phyloP scores from a whole-genome alignment of 1,140 invertebrate genomes.

The Nixonia krombeini region DNA sequence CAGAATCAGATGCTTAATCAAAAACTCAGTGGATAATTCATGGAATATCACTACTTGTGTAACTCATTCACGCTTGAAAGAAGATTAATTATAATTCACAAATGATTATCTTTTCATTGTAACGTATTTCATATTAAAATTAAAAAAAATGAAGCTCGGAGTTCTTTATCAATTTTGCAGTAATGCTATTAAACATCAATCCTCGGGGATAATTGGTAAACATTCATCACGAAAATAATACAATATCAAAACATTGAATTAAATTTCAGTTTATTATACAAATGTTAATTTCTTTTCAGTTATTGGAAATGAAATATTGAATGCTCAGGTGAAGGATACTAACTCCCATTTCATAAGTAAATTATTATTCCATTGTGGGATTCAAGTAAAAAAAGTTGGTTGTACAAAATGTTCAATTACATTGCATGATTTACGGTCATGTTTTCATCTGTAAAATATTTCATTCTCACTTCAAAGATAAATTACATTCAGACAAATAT shows the following conservation, averaged over 20 bases:
- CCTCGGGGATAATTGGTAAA: slow-evolving; percentile 65
- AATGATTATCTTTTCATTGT: too few relatives aligned
- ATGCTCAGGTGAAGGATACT: slow-evolving; percentile 82
- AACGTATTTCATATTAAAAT: too few relatives aligned
- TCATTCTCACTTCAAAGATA: not conserved
- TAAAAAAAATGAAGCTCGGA: slow-evolving; percentile 16
- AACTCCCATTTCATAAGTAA: slow-evolving; percentile 82
- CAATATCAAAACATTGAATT: not conserved
- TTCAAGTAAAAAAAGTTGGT: slow-evolving; percentile 76
- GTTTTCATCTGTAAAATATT: not conserved
- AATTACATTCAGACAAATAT: too few relatives aligned
- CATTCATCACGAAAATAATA: slow-evolving; percentile 3
- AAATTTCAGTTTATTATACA: not conserved
- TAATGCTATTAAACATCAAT: slow-evolving; percentile 28
- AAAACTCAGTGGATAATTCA: too few relatives aligned
- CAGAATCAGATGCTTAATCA: too few relatives aligned
- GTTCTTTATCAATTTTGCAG: slow-evolving; percentile 25
- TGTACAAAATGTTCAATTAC: slow-evolving; percentile 8
- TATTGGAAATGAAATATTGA: slow-evolving; percentile 90
- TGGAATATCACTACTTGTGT: not conserved
- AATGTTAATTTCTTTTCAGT: slow-evolving; percentile 65
- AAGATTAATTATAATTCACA: too few relatives aligned
- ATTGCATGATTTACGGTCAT: not conserved
- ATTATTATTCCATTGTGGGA: slow-evolving; percentile 77
- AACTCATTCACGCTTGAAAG: not conserved